These are phyloP conservation scores for Drosophila mauritiana DNA, from an alignment of 1,140 invertebrate species.

Conservation along the genomic window DNA sequence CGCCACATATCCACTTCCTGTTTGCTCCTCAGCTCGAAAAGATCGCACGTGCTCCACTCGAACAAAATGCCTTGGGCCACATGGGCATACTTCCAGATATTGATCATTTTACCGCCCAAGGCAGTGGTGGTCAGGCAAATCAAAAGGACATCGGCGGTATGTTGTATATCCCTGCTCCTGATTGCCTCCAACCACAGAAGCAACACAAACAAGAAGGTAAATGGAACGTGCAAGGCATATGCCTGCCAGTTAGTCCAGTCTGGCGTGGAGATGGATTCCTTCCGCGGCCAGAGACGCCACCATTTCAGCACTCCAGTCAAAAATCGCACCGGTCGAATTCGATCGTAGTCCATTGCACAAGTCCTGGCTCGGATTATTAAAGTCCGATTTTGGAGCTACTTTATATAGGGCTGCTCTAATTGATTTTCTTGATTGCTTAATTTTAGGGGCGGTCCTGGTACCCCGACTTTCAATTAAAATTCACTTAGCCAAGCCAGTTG, in stretches of 20 bases:
- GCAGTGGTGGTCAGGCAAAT: conserved; percentile 58
- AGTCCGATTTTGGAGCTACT: neutral
- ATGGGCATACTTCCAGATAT: conserved; percentile 44
- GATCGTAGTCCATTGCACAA: conserved; percentile 29
- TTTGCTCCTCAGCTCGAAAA: conserved; percentile 14
- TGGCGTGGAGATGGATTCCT: neutral
- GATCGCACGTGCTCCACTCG: conserved; percentile 28
- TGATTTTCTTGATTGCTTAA: conserved; percentile 42
- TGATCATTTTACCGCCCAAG: conserved; percentile 45
- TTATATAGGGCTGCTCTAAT: conserved; percentile 34
- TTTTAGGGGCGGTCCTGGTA: conserved; percentile 37
- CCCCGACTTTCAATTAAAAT: conserved; percentile 58
- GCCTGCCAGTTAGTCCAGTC: conserved; percentile 12
- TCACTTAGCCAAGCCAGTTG: conserved; percentile 44
- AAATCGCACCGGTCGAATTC: conserved; percentile 26
- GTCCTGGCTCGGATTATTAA: conserved; percentile 16
- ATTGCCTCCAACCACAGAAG: conserved; percentile 64
- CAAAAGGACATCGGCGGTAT: conserved; percentile 50
- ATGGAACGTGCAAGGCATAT: conserved; percentile 36
- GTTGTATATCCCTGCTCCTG: conserved; percentile 42
- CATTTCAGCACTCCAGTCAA: conserved; percentile 16
- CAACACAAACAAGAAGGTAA: conserved; percentile 30
- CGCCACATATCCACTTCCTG: conserved; percentile 47
- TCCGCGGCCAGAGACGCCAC: conserved; percentile 29
- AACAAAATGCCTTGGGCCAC: conserved; percentile 34